Evolutionary conservation across 2,888 invertebrate genomes (phyloP), one percentile per base, ranked within the genome.

Genomic region (Oasisia sp.): DNA sequence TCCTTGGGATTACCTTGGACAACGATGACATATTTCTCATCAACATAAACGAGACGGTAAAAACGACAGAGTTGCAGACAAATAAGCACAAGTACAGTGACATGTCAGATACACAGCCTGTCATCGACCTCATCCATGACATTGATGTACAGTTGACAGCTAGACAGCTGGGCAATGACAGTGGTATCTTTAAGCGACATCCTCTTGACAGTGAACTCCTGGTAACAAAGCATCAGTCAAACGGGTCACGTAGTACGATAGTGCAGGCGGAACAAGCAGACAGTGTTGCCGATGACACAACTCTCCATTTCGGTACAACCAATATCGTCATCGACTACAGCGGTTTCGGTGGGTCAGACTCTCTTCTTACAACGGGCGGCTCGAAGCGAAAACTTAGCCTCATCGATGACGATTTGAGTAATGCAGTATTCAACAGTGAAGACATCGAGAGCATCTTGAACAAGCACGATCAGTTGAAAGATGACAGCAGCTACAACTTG

Each of bases 1-100:
- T 93, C 8, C 92, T 93, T 38, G 93, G 93, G 19, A 92, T 93
- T 50, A 93, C 93, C 58, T 90, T 93, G 44, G 93, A 93, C 93
- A 92, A 93, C 27, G 90, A 93, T 89, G 93, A 93, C 38, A 92
- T 93, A 32, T 92, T 93, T 58, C 92, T 93, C 27, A 91, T 93
- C n/a, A 93, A 93, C 91, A 93, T 93, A 91, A 93, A 93, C 45
- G 93, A 93, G 90, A 93, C 92, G 11, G 90, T 93, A 74, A 74
- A 74, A 74, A 74, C 74, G 3, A 74, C 74, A 14, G 74, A 74
- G 74, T 74, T 74, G 74, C 74, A 74, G 74, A 74, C 74, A 8
- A 50, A 9, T 74, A 74, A 74, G 74, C 74, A 27, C 27, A 74
- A 74, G 74, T 19, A 74, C n/a, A n/a, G 27, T 74, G 74, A 74